A percentile compares a stretch with the other conserved stretches of the same genome.
Evolutionary conservation across 2,113 vertebrate species (phyloP).

Genomic region (cat (Felis catus)): F.catus_Fca126_mat1.0 CM031423.1:68304501-68305000

Average conservation of each 20-base stretch:
- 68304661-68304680: not conserved
- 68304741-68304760: no score
- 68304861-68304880: not conserved
- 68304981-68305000: not conserved
- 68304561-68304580: no score
- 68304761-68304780: no score
- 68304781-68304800: no score
- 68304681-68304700: not conserved
- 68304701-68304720: rapidly evolving
- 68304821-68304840: not conserved
- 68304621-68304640: not conserved
- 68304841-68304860: not conserved
- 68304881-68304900: not conserved
- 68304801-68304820: not conserved
- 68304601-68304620: no score
- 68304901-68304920: not conserved
- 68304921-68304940: not conserved
- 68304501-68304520: no score
- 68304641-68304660: not conserved
- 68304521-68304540: no score
- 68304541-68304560: no score
- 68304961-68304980: not conserved
- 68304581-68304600: no score
- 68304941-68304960: not conserved
- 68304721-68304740: not conserved